These are phyloP conservation scores for Xiphydria camelus DNA, from an alignment of 2,888 invertebrate species.

Conservation along the genomic window DNA sequence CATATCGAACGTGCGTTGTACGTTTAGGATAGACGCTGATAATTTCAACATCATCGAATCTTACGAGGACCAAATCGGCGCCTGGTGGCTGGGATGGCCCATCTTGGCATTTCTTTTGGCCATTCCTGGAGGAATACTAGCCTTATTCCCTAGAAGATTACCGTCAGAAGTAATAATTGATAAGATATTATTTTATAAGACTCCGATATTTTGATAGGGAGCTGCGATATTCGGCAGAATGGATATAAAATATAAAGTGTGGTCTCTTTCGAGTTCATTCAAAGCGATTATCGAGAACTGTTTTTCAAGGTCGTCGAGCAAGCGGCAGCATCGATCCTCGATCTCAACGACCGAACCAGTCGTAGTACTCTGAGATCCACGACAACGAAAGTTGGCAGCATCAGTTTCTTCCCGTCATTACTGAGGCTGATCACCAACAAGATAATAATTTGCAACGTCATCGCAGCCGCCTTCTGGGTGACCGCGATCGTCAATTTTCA, in stretches of 20 bases:
- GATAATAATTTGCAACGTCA: conserved; percentile 61
- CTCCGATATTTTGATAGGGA: not conserved
- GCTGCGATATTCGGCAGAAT: too few relatives aligned
- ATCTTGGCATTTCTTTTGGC: conserved; percentile 58
- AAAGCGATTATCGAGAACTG: too few relatives aligned
- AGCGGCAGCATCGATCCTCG: conserved; percentile 63
- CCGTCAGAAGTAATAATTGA: conserved; percentile 52
- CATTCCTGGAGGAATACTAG: conserved; percentile 59
- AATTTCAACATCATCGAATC: conserved; percentile 37
- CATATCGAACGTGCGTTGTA: not conserved
- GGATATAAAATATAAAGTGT: too few relatives aligned
- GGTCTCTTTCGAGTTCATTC: too few relatives aligned
- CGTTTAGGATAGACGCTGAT: conserved; percentile 41
- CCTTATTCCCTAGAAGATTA: conserved; percentile 63
- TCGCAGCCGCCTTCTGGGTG: conserved; percentile 60
- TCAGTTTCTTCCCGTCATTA: conserved; percentile 59
- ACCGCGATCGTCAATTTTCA: conserved; percentile 63
- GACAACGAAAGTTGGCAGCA: conserved; percentile 32
- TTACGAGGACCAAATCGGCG: conserved; percentile 49
- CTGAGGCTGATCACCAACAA: conserved; percentile 62
- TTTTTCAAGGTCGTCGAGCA: conserved; percentile 62
- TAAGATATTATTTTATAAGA: not conserved
- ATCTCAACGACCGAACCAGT: conserved; percentile 48
- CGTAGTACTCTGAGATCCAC: conserved; percentile 17
- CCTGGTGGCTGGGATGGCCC: conserved; percentile 62